A percentile compares a stretch with the other conserved stretches of the same genome.
Conservation (phyloP, 64 coral and sea anemone genomes). For the Acropora tenuis region DNA sequence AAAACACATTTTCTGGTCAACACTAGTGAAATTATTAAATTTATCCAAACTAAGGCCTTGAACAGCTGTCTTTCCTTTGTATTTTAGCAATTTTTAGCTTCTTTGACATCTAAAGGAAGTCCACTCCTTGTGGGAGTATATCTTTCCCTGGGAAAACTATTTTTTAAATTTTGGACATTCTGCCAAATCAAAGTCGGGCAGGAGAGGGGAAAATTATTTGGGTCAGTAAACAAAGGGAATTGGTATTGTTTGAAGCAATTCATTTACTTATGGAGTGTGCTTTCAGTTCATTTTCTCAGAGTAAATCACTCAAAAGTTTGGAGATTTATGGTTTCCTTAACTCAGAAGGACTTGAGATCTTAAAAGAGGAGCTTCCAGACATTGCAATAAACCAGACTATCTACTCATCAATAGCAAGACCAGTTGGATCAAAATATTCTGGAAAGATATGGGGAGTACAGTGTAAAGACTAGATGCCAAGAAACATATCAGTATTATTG, state of each 20-base stretch:
- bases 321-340: constrained; percentile 73
- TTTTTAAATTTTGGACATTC: no score
- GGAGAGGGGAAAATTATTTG: no score
- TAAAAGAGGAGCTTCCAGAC: constrained; percentile 51
- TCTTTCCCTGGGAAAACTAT: no score
- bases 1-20: no score
- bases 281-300: constrained; percentile 38
- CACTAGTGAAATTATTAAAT: no score
- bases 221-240: no score
- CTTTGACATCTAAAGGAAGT: no score
- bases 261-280: background rate
- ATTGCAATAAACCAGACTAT: constrained; percentile 45
- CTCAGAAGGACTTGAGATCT: constrained; percentile 42
- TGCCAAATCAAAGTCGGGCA: no score
- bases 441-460: constrained; percentile 58
- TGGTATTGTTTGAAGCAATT: background rate
- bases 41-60: no score
- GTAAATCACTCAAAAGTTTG: constrained; percentile 64
- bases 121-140: no score
- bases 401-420: constrained; percentile 76
- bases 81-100: no score
- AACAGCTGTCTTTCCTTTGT: no score
- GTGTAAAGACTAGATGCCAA: constrained; percentile 9
- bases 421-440: constrained; percentile 45
- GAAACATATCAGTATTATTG: background rate